Conservation (phyloP, 37 sponge, comb jelly and placozoan species). For the Aplysina aerophoba region DNA sequence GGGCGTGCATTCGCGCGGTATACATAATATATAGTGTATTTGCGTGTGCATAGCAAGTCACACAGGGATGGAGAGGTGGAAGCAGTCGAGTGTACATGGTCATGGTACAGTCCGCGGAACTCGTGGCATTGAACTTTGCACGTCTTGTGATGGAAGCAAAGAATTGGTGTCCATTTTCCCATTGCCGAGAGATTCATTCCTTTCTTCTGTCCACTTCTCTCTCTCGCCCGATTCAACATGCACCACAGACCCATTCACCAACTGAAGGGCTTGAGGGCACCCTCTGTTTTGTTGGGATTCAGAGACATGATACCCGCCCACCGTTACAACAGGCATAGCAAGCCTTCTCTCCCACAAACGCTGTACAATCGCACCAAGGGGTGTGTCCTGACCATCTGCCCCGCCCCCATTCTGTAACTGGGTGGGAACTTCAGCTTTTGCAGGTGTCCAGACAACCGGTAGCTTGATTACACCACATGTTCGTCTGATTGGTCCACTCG, state of each 20-base stretch:
- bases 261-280: background rate
- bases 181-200: background rate
- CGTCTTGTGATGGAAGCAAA: no score
- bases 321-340: slow-evolving; percentile 12
- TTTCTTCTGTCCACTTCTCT: background rate
- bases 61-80: no score
- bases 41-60: no score
- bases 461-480: slow-evolving; percentile 90
- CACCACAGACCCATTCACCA: slow-evolving; percentile 12
- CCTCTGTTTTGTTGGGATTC: background rate
- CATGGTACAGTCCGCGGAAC: no score
- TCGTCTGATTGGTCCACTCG: slow-evolving; percentile 78
- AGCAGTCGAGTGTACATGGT: no score
- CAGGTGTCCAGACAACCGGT: slow-evolving; percentile 60
- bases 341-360: slow-evolving; percentile 64
- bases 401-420: background rate
- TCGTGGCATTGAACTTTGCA: no score
- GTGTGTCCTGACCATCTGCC: slow-evolving; percentile 33
- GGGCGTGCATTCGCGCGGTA: no score
- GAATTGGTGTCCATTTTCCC: no score
- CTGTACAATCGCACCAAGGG: slow-evolving; percentile 45
- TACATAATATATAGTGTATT: no score
- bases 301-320: background rate
- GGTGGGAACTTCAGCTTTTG: background rate
- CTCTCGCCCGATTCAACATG: background rate